A percentile compares a stretch with the other conserved stretches of the same genome.
These are phyloP conservation scores for Ophioninae sp. DNA, from an alignment of 2,888 invertebrate genomes.

Conservation along the genomic window DNA sequence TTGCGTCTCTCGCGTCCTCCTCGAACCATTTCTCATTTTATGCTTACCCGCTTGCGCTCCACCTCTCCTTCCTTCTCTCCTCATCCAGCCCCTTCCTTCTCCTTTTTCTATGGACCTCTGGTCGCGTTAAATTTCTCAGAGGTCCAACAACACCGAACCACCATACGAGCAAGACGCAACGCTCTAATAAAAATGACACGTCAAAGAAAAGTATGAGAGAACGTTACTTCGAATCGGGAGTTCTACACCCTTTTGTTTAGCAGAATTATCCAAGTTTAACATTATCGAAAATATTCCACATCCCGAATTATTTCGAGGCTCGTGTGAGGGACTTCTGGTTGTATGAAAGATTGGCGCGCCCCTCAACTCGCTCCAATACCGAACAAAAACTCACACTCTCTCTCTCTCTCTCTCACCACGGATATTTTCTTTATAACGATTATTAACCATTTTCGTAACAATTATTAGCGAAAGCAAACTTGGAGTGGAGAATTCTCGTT, in stretches of 20 bases:
- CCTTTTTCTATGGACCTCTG: not conserved
- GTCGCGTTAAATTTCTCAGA: not conserved
- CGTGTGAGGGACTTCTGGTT: too few relatives aligned
- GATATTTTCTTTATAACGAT: too few relatives aligned
- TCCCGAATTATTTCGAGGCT: too few relatives aligned
- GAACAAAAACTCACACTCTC: too few relatives aligned
- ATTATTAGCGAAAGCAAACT: too few relatives aligned
- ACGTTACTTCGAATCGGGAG: not conserved
- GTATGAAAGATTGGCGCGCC: too few relatives aligned
- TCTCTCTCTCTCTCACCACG: too few relatives aligned
- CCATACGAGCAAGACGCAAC: constrained; percentile 3
- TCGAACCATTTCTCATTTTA: constrained; percentile 73
- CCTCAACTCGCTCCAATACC: too few relatives aligned
- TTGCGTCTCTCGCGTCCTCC: constrained; percentile 73
- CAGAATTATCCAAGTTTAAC: too few relatives aligned
- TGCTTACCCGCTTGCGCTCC: constrained; percentile 63
- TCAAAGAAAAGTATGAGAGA: not conserved
- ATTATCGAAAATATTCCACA: too few relatives aligned
- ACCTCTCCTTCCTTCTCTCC: constrained; percentile 9
- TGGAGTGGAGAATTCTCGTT: too few relatives aligned
- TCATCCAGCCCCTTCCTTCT: not conserved
- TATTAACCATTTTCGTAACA: too few relatives aligned
- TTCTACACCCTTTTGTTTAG: not conserved
- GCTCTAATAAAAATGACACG: not conserved
- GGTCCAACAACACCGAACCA: constrained; percentile 1